phyloP scores from a whole-genome alignment of 2,797 vertebrate species.

The Acrossocheilus wenchowensis region DNA sequence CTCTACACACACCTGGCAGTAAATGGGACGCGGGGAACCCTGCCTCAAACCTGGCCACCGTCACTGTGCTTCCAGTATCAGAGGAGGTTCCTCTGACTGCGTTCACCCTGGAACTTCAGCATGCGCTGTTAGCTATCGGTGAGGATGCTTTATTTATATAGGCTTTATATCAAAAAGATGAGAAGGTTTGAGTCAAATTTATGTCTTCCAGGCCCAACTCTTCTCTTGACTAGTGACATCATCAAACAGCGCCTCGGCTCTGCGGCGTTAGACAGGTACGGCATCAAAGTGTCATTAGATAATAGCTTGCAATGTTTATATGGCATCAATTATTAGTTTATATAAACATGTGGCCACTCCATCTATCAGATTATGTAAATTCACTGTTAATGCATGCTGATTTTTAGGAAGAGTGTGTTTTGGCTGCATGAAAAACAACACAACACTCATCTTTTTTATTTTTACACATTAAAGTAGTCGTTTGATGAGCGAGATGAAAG shows the following conservation, averaged over 20 bases:
- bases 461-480: constrained; percentile 38
- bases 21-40: constrained; percentile 84
- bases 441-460: background rate
- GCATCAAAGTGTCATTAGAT: background rate
- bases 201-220: constrained; percentile 80
- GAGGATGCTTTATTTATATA: background rate
- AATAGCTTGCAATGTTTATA: background rate
- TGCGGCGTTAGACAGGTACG: constrained; percentile 91
- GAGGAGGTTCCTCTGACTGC: constrained; percentile 85
- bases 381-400: constrained; percentile 27
- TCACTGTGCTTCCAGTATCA: constrained; percentile 82
- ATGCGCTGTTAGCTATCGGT: constrained; percentile 73
- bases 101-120: constrained; percentile 85
- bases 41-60: constrained; percentile 84
- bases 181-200: background rate
- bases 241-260: constrained; percentile 91
- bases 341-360: constrained; percentile 8
- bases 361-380: constrained; percentile 15
- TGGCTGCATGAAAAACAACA: constrained; percentile 29
- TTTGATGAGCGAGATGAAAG: constrained; percentile 52
- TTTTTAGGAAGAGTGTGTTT: background rate
- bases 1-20: constrained; percentile 72
- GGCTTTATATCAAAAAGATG: background rate
- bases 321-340: background rate
- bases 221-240: constrained; percentile 91